Base-by-base conservation (phyloP, 1,140 invertebrate species). In the Probaryconus sp. region DNA sequence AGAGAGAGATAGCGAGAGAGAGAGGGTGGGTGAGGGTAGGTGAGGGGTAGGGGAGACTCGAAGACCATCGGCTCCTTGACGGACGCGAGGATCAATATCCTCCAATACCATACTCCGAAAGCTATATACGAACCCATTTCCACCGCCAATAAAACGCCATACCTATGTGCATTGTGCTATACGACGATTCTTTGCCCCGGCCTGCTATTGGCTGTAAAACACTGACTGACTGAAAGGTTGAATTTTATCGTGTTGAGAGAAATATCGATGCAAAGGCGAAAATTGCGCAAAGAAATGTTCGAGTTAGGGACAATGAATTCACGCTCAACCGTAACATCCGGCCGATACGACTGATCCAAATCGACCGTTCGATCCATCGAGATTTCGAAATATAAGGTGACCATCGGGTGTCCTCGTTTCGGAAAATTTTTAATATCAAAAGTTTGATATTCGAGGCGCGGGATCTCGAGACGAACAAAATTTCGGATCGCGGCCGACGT, bases 11-110 rank as follows among this genome's bases (percentile, higher is more conserved):
- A n/a, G n/a, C n/a, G n/a, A n/a, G n/a, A n/a, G n/a, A n/a, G n/a
- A n/a, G n/a, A n/a, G n/a, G n/a, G n/a, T n/a, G n/a, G n/a, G n/a
- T n/a, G n/a, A n/a, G n/a, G n/a, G n/a, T n/a, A n/a, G n/a, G n/a
- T n/a, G n/a, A n/a, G 55, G 58, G 58, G 53, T 47, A 47, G 56
- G 68, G 72, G 71, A 73, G 65, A 61, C 68, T 78, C 79, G 80
- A 83, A 84, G 85, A 84, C 83, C 82, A 83, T 81, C 83, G 81
- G 77, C 81, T 86, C 82, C 85, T 86, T 86, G 85, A 86, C 83
- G 84, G 85, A 86, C 85, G 81, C 83, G 82, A 82, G 83, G 84
- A 87, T 87, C 85, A 87, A 88, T 88, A 87, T 87, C 82, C 81
- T 85, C 83, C 85, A 81, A 88, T 85, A 87, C 83, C 84, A 86